A percentile compares a stretch with the other conserved stretches of the same genome.
These are phyloP conservation scores for Gonioctena quinquepunctata DNA, from an alignment of 1,140 invertebrate genomes.

Conservation along the genomic window DNA sequence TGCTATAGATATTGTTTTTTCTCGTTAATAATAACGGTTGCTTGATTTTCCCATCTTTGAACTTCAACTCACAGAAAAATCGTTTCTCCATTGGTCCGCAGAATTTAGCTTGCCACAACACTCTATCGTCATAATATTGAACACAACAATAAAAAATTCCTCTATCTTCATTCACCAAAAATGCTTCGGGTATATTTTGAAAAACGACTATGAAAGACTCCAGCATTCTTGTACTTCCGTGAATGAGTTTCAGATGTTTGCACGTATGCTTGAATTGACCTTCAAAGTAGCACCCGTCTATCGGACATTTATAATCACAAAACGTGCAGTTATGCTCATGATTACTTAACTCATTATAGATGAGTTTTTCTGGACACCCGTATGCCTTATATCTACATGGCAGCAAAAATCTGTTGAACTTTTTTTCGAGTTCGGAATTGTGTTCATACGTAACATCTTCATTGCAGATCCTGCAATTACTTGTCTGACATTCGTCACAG, in stretches of 20 bases:
- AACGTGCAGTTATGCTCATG: slow-evolving; percentile 45
- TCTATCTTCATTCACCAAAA: slow-evolving; percentile 36
- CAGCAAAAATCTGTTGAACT: slow-evolving; percentile 30
- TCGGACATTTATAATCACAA: slow-evolving; percentile 40
- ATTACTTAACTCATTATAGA: slow-evolving; percentile 35
- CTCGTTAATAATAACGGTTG: slow-evolving; percentile 35
- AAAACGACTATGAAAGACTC: slow-evolving; percentile 34
- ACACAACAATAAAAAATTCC: slow-evolving; percentile 45
- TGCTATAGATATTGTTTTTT: slow-evolving; percentile 30
- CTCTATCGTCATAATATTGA: slow-evolving; percentile 10
- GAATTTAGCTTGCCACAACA: slow-evolving; percentile 40
- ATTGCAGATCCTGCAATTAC: slow-evolving; percentile 34
- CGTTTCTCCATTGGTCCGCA: slow-evolving; percentile 40
- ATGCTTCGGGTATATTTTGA: slow-evolving; percentile 37
- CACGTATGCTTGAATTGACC: slow-evolving; percentile 33
- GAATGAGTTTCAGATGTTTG: slow-evolving; percentile 40
- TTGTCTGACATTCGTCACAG: slow-evolving; percentile 31
- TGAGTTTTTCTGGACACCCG: slow-evolving; percentile 37
- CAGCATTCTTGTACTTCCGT: slow-evolving; percentile 41
- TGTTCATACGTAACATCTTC: slow-evolving; percentile 33
- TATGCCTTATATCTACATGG: slow-evolving; percentile 36
- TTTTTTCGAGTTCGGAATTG: slow-evolving; percentile 42
- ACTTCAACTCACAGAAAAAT: slow-evolving; percentile 43
- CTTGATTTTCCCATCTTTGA: slow-evolving; percentile 39
- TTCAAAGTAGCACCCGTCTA: slow-evolving; percentile 33